Percentiles rank a stretch among this genome's conserved stretches.
phyloP scores from a whole-genome alignment of 2,888 invertebrate genomes.

The Eutolmus rufibarbis region DNA sequence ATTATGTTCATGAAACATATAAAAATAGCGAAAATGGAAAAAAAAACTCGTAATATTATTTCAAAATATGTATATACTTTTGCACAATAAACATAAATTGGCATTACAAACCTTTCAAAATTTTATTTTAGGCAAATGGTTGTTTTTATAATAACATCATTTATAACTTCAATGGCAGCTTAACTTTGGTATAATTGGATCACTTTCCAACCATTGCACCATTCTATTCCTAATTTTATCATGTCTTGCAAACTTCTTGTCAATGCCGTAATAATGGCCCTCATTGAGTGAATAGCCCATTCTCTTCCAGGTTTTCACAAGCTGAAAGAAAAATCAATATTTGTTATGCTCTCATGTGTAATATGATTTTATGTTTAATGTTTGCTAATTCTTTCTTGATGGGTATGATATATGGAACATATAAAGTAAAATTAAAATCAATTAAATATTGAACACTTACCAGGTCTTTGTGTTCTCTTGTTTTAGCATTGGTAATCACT shows the following conservation, averaged over 20 bases:
- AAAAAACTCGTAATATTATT: slow-evolving; percentile 50
- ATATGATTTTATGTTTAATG: no score
- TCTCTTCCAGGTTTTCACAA: slow-evolving; percentile 57
- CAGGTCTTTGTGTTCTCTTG: background rate
- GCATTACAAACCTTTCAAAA: slow-evolving; percentile 54
- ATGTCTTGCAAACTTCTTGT: slow-evolving; percentile 84
- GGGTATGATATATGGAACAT: no score
- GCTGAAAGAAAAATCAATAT: slow-evolving; percentile 54
- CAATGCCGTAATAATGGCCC: slow-evolving; percentile 87
- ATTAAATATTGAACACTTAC: background rate
- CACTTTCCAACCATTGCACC: background rate
- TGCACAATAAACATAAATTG: background rate
- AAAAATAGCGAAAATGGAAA: no score
- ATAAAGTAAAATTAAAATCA: background rate
- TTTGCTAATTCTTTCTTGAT: no score
- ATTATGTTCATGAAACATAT: no score
- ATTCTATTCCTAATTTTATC: slow-evolving; percentile 90
- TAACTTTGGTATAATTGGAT: background rate
- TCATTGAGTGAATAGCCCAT: slow-evolving; percentile 71
- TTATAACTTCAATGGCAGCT: background rate
- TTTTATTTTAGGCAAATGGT: slow-evolving; percentile 64
- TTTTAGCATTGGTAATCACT: background rate
- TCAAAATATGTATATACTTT: background rate
- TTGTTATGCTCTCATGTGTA: no score
- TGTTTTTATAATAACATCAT: slow-evolving; percentile 54